Evolutionary conservation across 2,797 vertebrate genomes (phyloP), one percentile per base, ranked within the genome.

Genomic region (Lophura swinhoii): DNA sequence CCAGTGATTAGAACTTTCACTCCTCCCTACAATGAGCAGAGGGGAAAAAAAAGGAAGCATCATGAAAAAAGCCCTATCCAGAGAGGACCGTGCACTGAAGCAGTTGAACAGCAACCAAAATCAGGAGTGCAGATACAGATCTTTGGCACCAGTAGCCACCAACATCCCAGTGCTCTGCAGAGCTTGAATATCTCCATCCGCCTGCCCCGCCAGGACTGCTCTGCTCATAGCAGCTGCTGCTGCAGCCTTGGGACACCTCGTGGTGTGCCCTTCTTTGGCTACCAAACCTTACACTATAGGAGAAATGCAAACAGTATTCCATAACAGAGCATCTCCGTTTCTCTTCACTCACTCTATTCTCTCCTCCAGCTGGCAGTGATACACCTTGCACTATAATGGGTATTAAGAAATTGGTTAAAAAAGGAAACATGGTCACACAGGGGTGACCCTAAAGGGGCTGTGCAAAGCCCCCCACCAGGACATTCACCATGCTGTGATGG

Each of bases 1-100:
- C 99, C 99, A 15, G 99, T 99, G 97, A 99, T 99, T 93, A 99
- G 98, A 94, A 99, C 99, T 97, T 99, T 99, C 86, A 99, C 99
- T 80, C 99, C 99, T 92, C 99, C 99, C 99, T 99, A 95, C 49
- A 90, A 97, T 71, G 75, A 44, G 67, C 79, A 93, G 43, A 39
- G 21, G 16, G 49, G 18, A 37, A 12, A 39, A 39, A 14, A 5
- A 48, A 21, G 20, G 20, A 33, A 29, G 29, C 6, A 5, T 93
- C 90, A 86, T 60, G 58, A 33, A 51, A 46, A 43, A 24, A 37
- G 35, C 66, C n/a, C 6, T 1, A 15, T 26, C 21, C 44, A 12
- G 43, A 17, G 24, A 35, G 39, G 22, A 55, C 33, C 55, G 10
- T 3, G 39, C 60, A 49, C 41, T 28, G 39, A 26, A 33, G 72